Evolutionary conservation across 2,113 vertebrate species (phyloP).

Genomic region (Rhadina sibilatrix): DNA sequence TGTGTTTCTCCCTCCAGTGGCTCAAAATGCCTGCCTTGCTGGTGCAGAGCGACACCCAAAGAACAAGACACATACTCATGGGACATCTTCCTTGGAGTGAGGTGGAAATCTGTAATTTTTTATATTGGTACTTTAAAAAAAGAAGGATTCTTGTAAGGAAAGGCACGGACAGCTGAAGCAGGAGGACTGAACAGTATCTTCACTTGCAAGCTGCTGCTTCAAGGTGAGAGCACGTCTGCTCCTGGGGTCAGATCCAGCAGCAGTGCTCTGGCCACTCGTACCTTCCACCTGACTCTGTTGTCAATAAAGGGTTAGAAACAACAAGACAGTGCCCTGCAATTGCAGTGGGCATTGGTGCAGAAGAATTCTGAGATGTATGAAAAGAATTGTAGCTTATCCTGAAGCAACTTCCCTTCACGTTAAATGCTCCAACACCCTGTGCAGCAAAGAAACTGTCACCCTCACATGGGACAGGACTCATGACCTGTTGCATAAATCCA

Average conservation of each 20-base stretch:
- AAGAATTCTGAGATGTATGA: background rate
- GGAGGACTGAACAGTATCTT: background rate
- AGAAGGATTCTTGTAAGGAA: background rate
- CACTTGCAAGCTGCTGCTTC: background rate
- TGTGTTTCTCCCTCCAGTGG: background rate
- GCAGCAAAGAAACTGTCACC: background rate
- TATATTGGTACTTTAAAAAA: background rate
- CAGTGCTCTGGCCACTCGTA: accelerated
- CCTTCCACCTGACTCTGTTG: background rate
- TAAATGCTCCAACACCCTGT: background rate
- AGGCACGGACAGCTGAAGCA: background rate
- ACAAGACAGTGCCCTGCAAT: background rate
- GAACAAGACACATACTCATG: background rate
- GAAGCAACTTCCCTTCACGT: background rate
- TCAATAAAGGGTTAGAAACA: background rate
- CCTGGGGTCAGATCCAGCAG: background rate
- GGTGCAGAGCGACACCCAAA: background rate
- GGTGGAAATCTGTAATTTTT: background rate
- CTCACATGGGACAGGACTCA: background rate
- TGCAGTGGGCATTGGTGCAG: background rate
- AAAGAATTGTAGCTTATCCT: background rate
- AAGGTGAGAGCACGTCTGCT: background rate
- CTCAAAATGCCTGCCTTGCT: background rate
- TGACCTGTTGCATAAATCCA: background rate
- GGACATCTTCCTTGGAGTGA: background rate